Conservation (phyloP, 2,888 invertebrate species). For the Celastrina argiolus region DNA sequence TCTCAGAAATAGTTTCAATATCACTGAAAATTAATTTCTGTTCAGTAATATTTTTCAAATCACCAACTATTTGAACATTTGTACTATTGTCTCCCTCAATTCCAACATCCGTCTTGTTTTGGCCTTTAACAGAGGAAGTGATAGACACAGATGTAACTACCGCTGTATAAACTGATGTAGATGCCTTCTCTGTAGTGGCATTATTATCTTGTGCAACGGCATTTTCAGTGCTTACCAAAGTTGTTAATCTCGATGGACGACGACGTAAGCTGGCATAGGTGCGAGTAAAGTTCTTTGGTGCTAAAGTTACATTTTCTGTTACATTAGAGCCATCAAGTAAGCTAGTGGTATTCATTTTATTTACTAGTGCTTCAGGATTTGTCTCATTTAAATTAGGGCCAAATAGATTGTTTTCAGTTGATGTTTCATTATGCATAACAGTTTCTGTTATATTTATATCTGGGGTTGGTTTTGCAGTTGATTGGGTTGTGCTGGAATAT, state of each 20-base stretch:
- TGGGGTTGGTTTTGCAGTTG: conserved; percentile 44
- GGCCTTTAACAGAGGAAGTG: conserved; percentile 71
- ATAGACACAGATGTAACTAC: conserved; percentile 75
- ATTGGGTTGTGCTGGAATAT: conserved; percentile 51
- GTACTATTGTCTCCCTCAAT: conserved; percentile 52
- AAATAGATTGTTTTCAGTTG: conserved; percentile 47
- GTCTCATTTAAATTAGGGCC: conserved; percentile 40
- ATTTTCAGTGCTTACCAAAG: conserved; percentile 52
- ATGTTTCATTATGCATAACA: conserved; percentile 46
- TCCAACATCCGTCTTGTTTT: conserved; percentile 59
- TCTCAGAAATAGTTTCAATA: conserved; percentile 41
- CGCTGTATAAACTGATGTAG: conserved; percentile 72
- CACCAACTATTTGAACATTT: conserved; percentile 36
- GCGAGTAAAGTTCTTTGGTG: conserved; percentile 59
- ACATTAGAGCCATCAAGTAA: conserved; percentile 40
- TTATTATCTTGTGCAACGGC: conserved; percentile 40
- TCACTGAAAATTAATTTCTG: conserved; percentile 45
- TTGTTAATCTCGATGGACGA: conserved; percentile 55
- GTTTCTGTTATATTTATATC: conserved; percentile 57
- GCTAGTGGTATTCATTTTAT: conserved; percentile 23
- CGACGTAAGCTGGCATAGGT: conserved; percentile 59
- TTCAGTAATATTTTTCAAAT: conserved; percentile 42
- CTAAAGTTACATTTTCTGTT: conserved; percentile 43
- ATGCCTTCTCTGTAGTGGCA: conserved; percentile 63
- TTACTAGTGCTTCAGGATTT: conserved; percentile 35